A percentile compares a stretch with the other conserved stretches of the same genome.
These are phyloP conservation scores for Hemibagrus guttatus DNA, from an alignment of 2,797 vertebrate species.

Conservation along the genomic window DNA sequence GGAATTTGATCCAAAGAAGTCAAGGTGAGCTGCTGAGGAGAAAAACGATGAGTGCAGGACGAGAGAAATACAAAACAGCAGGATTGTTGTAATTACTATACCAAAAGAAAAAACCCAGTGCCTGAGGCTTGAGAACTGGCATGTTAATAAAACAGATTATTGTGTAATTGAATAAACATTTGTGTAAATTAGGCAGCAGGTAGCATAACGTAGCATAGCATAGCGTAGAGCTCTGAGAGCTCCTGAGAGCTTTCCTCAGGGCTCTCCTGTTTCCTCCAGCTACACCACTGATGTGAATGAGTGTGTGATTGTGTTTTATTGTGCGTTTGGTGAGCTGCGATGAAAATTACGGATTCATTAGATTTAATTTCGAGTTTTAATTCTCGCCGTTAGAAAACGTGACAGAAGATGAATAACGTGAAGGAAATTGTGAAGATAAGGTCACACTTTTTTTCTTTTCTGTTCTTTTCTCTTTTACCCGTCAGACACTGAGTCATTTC, in stretches of 20 bases:
- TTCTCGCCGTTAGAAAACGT: not conserved
- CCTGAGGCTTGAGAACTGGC: not conserved
- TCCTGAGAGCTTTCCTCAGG: not conserved
- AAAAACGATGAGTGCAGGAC: not conserved
- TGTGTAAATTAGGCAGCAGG: not conserved
- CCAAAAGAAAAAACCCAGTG: not conserved
- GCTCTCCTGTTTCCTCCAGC: not conserved
- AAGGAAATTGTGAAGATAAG: not conserved
- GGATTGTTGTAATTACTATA: not conserved
- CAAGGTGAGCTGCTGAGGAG: not conserved
- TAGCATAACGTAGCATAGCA: no score
- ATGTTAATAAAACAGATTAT: not conserved
- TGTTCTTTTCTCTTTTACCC: not conserved
- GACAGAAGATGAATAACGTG: not conserved
- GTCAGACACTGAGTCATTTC: not conserved
- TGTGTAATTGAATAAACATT: conserved; percentile 1
- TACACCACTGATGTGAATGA: not conserved
- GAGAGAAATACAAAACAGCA: not conserved
- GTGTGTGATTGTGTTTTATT: not conserved
- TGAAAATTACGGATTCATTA: no score
- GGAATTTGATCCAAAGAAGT: not conserved
- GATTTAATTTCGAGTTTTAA: not conserved
- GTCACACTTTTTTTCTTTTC: no score
- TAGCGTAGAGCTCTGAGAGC: not conserved
- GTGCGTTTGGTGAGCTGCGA: not conserved